A percentile compares a stretch with the other conserved stretches of the same genome.
These are phyloP conservation scores for Sebastes diaconus DNA, from an alignment of 2,797 vertebrate species.

Conservation along the genomic window DNA sequence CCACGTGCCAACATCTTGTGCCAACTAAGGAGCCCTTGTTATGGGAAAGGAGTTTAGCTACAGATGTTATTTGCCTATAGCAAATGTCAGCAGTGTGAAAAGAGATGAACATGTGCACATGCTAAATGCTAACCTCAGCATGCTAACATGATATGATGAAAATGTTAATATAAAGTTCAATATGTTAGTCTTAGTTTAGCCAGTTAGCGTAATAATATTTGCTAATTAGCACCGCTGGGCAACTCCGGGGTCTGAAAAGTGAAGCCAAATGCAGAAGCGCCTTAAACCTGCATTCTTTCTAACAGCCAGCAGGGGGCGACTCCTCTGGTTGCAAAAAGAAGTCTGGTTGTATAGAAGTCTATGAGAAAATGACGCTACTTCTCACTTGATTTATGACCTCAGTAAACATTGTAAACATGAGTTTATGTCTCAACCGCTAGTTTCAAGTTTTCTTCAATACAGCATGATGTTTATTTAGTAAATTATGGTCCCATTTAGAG, in stretches of 20 bases:
- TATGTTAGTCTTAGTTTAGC: background rate
- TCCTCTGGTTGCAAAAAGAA: too few relatives aligned
- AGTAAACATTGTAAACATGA: too few relatives aligned
- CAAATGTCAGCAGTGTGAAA: background rate
- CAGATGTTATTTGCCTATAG: background rate
- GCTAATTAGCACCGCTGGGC: background rate
- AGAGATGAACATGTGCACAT: background rate
- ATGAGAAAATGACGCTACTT: fast-evolving
- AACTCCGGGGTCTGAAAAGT: too few relatives aligned
- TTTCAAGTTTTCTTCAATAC: too few relatives aligned
- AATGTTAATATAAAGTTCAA: background rate
- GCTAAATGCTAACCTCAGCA: background rate
- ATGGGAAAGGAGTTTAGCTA: background rate
- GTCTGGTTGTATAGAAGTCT: too few relatives aligned
- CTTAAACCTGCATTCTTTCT: too few relatives aligned
- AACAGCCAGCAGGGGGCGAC: too few relatives aligned
- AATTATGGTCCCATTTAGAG: too few relatives aligned
- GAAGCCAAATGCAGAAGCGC: fast-evolving
- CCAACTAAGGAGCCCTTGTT: background rate
- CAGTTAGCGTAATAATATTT: background rate
- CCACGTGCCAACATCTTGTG: background rate
- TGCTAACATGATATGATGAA: background rate
- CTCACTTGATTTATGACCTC: too few relatives aligned
- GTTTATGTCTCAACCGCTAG: fast-evolving
- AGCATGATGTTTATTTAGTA: too few relatives aligned